Conservation (phyloP, 2,888 invertebrate genomes). For the Agrotis segetum region DNA sequence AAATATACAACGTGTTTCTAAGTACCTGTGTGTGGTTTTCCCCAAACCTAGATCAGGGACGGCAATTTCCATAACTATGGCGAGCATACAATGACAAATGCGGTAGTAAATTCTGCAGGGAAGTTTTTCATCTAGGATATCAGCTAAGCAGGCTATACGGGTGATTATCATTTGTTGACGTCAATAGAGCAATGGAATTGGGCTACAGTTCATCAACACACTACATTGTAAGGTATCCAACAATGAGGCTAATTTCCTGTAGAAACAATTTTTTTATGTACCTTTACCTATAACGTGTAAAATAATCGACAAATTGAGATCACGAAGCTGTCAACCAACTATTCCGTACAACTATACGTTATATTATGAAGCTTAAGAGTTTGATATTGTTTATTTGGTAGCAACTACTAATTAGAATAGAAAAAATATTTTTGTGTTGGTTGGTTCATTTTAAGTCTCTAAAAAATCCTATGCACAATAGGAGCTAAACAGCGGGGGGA, state of each 20-base stretch:
- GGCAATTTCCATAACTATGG: conserved; percentile 40
- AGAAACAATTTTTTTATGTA: conserved; percentile 3
- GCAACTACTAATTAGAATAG: too few relatives aligned
- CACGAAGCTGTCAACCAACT: too few relatives aligned
- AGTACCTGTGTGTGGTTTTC: conserved; percentile 27
- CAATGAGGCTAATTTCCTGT: conserved; percentile 50
- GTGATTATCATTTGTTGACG: conserved; percentile 76
- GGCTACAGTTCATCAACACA: conserved; percentile 74
- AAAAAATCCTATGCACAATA: too few relatives aligned
- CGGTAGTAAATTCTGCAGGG: conserved; percentile 65
- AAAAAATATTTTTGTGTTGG: too few relatives aligned
- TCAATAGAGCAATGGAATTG: conserved; percentile 73
- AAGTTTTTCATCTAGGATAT: conserved; percentile 61
- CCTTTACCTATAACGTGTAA: too few relatives aligned
- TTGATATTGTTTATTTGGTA: too few relatives aligned
- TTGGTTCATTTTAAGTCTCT: too few relatives aligned
- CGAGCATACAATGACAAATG: conserved; percentile 57
- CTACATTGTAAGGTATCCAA: conserved; percentile 15
- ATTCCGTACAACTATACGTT: too few relatives aligned
- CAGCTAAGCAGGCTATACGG: conserved; percentile 67
- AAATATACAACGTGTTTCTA: neutral
- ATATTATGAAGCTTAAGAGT: too few relatives aligned
- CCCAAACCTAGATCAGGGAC: conserved; percentile 47
- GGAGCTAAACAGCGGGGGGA: too few relatives aligned
- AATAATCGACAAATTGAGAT: too few relatives aligned